phyloP scores from a whole-genome alignment of 2,113 vertebrate genomes.

The Salvator merianae region DNA sequence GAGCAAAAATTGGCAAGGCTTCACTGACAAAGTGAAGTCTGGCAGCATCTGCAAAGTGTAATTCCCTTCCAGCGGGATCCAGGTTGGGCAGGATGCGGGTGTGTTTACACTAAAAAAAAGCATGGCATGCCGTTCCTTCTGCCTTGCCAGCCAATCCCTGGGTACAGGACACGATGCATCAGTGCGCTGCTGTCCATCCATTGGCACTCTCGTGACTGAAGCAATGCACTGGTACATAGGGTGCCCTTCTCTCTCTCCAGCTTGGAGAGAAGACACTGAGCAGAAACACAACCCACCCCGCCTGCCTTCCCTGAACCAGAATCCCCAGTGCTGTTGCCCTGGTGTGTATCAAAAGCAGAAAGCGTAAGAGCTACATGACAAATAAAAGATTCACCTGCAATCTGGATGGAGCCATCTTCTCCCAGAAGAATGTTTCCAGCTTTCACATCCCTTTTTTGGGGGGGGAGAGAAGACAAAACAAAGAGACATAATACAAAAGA shows the following conservation, averaged over 20 bases:
- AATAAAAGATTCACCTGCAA: slow-evolving; percentile 84
- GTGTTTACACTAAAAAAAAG: neutral
- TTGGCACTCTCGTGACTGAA: neutral
- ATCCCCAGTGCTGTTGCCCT: neutral
- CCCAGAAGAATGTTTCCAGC: slow-evolving; percentile 97
- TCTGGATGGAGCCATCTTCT: slow-evolving; percentile 95
- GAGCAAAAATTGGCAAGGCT: neutral
- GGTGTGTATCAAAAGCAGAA: neutral
- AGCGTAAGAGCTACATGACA: neutral
- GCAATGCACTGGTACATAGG: too few relatives aligned
- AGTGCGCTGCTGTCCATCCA: too few relatives aligned
- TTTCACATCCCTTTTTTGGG: slow-evolving; percentile 88
- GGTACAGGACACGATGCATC: neutral
- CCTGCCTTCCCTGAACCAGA: neutral
- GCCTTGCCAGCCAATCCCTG: neutral
- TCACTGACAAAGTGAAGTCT: neutral
- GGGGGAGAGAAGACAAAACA: slow-evolving; percentile 49
- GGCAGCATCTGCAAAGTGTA: neutral
- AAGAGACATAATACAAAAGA: neutral
- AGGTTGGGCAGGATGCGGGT: neutral
- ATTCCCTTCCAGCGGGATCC: neutral
- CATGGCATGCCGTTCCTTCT: neutral
- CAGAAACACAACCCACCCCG: neutral
- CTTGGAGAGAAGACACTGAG: neutral
- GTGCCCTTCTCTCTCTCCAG: neutral